Evolutionary conservation across 2,113 vertebrate species (phyloP).

Genomic region (Heliornis fulica): DNA sequence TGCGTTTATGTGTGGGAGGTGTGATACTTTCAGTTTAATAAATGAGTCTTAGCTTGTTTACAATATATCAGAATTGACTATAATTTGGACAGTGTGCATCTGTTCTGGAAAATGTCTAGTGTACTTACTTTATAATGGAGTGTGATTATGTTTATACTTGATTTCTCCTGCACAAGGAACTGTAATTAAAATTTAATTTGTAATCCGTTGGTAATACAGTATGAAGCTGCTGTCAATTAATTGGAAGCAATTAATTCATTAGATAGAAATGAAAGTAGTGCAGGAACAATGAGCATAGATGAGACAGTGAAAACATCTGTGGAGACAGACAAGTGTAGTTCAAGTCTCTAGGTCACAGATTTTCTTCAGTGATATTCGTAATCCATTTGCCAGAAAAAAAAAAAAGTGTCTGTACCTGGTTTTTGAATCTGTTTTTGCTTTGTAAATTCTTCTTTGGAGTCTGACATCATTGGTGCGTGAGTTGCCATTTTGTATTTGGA

Average conservation of each 20-base stretch:
- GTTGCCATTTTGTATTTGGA: background rate
- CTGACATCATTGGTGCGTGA: background rate
- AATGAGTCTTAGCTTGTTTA: constrained; percentile 56
- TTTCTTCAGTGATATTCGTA: background rate
- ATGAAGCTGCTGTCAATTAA: constrained; percentile 50
- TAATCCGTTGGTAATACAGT: constrained; percentile 47
- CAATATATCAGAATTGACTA: constrained; percentile 35
- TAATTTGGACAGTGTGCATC: constrained; percentile 60
- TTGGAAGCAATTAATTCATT: constrained; percentile 61
- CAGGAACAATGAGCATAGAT: background rate
- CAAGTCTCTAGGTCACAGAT: background rate
- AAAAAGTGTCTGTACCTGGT: background rate
- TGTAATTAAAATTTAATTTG: constrained; percentile 68
- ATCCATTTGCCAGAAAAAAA: background rate
- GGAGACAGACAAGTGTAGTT: background rate
- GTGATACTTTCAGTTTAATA: constrained; percentile 58
- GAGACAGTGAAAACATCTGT: background rate
- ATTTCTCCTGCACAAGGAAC: constrained; percentile 55
- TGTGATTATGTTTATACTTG: constrained; percentile 59
- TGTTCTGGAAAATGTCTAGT: constrained; percentile 42
- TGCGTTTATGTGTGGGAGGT: constrained; percentile 58
- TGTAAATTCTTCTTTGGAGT: background rate
- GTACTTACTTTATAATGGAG: constrained; percentile 56
- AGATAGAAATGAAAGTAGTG: background rate
- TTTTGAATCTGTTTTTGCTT: background rate